A percentile compares a stretch with the other conserved stretches of the same genome.
Conservation (phyloP, 2,888 invertebrate species). For the Pseudoips prasinana region DNA sequence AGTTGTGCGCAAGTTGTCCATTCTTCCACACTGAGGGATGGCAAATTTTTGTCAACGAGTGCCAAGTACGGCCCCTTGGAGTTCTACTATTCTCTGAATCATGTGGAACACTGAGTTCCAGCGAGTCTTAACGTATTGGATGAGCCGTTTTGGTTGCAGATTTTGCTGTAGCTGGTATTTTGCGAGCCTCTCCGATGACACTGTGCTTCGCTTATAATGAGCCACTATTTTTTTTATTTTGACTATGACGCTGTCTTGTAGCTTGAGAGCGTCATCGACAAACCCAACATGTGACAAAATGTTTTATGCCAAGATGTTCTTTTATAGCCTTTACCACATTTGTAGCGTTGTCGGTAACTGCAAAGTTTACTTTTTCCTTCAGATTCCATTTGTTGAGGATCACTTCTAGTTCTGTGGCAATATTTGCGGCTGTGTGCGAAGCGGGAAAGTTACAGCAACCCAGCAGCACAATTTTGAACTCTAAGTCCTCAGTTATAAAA, state of each 20-base stretch:
- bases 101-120: slow-evolving; percentile 37
- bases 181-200: slow-evolving; percentile 29
- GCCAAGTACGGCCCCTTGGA: not conserved
- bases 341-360: slow-evolving; percentile 34
- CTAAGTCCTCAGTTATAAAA: slow-evolving; percentile 18
- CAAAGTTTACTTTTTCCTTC: slow-evolving; percentile 30
- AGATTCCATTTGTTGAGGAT: slow-evolving; percentile 14
- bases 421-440: slow-evolving; percentile 25
- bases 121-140: slow-evolving; percentile 29
- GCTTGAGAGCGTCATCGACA: slow-evolving; percentile 4
- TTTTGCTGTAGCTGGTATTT: slow-evolving; percentile 15
- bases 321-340: slow-evolving; percentile 31
- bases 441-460: slow-evolving; percentile 27
- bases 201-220: slow-evolving; percentile 30
- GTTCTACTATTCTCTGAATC: slow-evolving; percentile 13
- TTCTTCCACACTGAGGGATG: not conserved
- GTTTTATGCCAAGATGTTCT: slow-evolving; percentile 13
- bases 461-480: slow-evolving; percentile 27
- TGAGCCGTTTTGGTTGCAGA: slow-evolving; percentile 27
- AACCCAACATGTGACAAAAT: slow-evolving; percentile 19
- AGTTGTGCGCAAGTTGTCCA: slow-evolving; percentile 5
- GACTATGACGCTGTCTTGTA: slow-evolving; percentile 17
- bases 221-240: slow-evolving; percentile 33
- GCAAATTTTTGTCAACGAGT: slow-evolving; percentile 2
- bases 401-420: slow-evolving; percentile 18